Base-by-base conservation (phyloP, 2,797 vertebrate species). In the Aythya fuligula region DNA sequence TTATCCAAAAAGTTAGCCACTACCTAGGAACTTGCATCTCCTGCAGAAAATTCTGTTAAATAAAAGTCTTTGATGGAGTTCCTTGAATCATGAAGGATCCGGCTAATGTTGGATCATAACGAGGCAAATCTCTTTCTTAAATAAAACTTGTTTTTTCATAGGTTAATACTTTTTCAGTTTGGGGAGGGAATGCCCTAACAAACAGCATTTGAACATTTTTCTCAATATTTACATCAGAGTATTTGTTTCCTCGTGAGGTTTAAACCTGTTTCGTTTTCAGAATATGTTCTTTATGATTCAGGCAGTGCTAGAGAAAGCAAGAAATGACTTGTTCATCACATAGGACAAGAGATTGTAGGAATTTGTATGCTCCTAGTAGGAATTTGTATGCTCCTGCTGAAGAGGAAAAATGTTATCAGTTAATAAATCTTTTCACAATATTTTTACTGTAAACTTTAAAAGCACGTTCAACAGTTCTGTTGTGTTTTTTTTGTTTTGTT, bases 401-500 rank as follows among this genome's bases (percentile, higher is more conserved):
- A 30, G 8, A 91, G 53, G 89, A 92, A 95, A 83, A 93, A 79
- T 58, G 22, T 69, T 84, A 79, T 13, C 39, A 51, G 66, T 45
- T 70, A 62, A 85, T 78, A 19, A 91, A 94, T 69, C 85, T 73
- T 94, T 56, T 87, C 5, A 61, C 16, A 27, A 43, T 41, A 54
- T 34, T 85, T 62, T 88, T 70, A 83, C 58, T 64, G 86, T 79
- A 93, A 96, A 75, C 72, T 85, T 72, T 72, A 82, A 82, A 65
- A 32, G 39, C 10, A 43, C 10, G 6, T 65, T 65, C 62, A 41
- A 64, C 27, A 41, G 20, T 25, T 51, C 24, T 10, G 30, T 22
- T 10, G 28, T 21, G 41, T 41, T 25, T 43, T 65, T 91, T 89
- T 22, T 43, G 41, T 43, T 43, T 18, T 43, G 17, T 65, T 91